Evolutionary conservation across 2,797 vertebrate genomes (phyloP).

Genomic region (Mergus octosetaceus): DNA sequence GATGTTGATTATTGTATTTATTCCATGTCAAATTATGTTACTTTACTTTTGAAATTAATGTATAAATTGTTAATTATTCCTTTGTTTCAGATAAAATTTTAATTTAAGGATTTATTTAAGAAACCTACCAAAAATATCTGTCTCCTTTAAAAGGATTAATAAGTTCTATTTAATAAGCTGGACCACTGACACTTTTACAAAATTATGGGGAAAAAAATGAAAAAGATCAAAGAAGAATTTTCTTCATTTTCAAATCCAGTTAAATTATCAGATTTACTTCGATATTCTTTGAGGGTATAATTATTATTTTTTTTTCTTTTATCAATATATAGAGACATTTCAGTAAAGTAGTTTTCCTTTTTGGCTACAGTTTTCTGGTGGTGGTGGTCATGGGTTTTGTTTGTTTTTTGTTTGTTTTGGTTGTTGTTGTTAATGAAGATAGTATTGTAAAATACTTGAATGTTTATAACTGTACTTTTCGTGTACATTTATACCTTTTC

Average conservation of each 20-base stretch:
- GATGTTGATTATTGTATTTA: background rate
- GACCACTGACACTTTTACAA: background rate
- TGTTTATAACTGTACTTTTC: background rate
- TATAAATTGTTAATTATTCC: background rate
- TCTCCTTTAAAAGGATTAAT: background rate
- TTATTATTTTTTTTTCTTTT: background rate
- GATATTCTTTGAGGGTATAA: background rate
- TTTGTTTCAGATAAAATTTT: background rate
- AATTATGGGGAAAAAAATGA: background rate
- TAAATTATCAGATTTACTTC: background rate
- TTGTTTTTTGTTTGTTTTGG: too few species aligned
- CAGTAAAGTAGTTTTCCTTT: background rate
- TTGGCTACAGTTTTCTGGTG: background rate
- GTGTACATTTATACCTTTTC: background rate
- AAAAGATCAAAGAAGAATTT: background rate
- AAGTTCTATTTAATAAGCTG: background rate
- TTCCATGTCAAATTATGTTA: background rate
- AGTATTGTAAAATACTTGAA: too few species aligned
- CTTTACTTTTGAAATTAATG: background rate
- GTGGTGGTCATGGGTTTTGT: too few species aligned
- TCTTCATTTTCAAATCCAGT: background rate
- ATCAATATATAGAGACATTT: background rate
- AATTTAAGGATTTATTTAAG: background rate
- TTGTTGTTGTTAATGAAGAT: too few species aligned
- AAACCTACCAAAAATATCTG: background rate